phyloP scores from a whole-genome alignment of 2,888 invertebrate species.

The Stenichneumon culpator region DNA sequence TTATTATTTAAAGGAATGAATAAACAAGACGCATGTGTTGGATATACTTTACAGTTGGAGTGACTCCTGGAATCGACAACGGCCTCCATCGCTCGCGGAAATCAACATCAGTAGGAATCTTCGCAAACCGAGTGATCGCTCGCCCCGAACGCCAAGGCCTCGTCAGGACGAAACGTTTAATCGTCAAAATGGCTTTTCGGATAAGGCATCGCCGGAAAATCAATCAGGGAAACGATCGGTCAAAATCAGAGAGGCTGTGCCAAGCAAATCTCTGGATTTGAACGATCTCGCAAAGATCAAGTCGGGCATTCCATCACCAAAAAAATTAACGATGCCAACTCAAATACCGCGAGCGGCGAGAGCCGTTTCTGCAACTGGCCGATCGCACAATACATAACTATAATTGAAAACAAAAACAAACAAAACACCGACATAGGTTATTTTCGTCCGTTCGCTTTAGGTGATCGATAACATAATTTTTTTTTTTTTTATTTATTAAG shows the following conservation, averaged over 20 bases:
- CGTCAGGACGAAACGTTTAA: conserved; percentile 73
- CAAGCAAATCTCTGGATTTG: conserved; percentile 64
- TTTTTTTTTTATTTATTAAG: conserved; percentile 37
- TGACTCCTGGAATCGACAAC: conserved; percentile 81
- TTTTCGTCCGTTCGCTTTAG: conserved; percentile 45
- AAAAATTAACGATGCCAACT: conserved; percentile 75
- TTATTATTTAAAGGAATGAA: not conserved
- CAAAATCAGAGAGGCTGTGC: conserved; percentile 64
- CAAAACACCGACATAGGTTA: conserved; percentile 30
- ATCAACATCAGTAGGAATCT: conserved; percentile 70
- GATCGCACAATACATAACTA: conserved; percentile 79
- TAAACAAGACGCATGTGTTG: conserved; percentile 25
- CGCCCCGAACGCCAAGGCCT: conserved; percentile 73
- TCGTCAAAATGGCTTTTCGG: conserved; percentile 67
- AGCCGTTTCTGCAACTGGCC: conserved; percentile 78
- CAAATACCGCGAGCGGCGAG: conserved; percentile 79
- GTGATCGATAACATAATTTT: conserved; percentile 41
- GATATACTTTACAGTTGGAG: conserved; percentile 80
- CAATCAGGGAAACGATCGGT: conserved; percentile 60
- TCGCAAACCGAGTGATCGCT: conserved; percentile 75
- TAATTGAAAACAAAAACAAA: conserved; percentile 22
- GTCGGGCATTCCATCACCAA: conserved; percentile 75
- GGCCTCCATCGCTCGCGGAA: conserved; percentile 76
- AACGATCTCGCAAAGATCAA: conserved; percentile 67
- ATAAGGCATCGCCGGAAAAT: conserved; percentile 63